Conservation (phyloP, 1,140 invertebrate genomes). For the Diprion similis region DNA sequence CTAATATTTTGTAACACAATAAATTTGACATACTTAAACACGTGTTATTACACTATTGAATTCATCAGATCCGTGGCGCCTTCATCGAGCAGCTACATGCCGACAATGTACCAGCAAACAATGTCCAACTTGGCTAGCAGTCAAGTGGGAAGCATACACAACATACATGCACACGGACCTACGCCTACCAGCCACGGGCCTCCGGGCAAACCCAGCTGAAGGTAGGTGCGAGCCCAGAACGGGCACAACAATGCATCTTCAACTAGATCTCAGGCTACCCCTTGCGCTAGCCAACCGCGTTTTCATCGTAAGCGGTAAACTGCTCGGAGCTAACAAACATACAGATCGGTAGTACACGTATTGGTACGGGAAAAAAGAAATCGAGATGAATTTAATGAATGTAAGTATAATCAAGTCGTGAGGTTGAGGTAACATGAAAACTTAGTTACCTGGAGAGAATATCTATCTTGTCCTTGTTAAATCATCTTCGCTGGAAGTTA, state of each 20-base stretch:
- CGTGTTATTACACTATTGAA: too few relatives aligned
- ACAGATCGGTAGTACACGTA: neutral
- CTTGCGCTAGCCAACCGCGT: neutral
- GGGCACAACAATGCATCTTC: neutral
- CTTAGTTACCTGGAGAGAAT: too few relatives aligned
- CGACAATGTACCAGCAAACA: slow-evolving; percentile 45
- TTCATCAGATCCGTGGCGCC: slow-evolving; percentile 43
- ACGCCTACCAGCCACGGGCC: slow-evolving; percentile 47
- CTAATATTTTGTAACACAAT: slow-evolving; percentile 12
- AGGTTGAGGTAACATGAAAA: too few relatives aligned
- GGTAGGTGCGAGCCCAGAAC: slow-evolving; percentile 32
- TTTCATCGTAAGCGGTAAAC: slow-evolving; percentile 12
- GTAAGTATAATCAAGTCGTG: slow-evolving; percentile 8
- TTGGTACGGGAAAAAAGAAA: neutral
- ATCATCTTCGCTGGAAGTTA: too few relatives aligned
- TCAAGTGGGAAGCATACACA: slow-evolving; percentile 47
- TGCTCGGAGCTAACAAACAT: neutral
- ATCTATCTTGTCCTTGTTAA: too few relatives aligned
- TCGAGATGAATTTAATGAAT: neutral
- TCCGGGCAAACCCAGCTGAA: slow-evolving; percentile 48
- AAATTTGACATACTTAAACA: neutral
- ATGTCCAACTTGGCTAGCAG: slow-evolving; percentile 44
- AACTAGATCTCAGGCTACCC: neutral
- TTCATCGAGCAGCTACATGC: slow-evolving; percentile 45
- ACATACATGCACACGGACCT: slow-evolving; percentile 47